Conservation (phyloP, 2,888 invertebrate genomes). For the Lissonota sp. region DNA sequence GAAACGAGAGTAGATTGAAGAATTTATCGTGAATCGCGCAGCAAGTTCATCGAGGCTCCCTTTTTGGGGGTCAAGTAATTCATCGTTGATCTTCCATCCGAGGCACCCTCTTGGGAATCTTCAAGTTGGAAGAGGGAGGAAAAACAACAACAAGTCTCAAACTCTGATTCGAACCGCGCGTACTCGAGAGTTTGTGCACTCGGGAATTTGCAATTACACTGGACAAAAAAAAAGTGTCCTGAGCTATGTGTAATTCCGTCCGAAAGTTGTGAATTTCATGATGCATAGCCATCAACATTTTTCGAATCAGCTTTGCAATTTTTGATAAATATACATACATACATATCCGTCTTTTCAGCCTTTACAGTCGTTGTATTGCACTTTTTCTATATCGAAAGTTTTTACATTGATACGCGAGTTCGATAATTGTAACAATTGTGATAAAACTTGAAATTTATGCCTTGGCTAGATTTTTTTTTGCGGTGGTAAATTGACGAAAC, state of each 20-base stretch:
- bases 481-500: neutral
- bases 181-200: neutral
- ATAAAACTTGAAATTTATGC: conserved; percentile 35
- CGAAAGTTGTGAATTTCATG: neutral
- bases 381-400: conserved; percentile 1
- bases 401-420: conserved; percentile 29
- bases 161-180: neutral
- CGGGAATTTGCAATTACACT: neutral
- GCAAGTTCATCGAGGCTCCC: neutral
- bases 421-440: conserved; percentile 40
- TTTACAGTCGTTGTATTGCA: neutral
- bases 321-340: conserved; percentile 22
- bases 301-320: neutral
- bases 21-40: neutral
- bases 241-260: conserved; percentile 13
- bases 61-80: neutral
- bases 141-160: neutral
- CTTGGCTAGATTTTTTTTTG: conserved; percentile 23
- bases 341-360: neutral
- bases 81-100: neutral
- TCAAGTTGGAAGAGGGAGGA: neutral
- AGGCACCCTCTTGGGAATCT: neutral
- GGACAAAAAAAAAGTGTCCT: neutral
- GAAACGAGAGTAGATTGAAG: neutral
- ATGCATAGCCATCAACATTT: neutral